Evolutionary conservation across 2,888 invertebrate species (phyloP).

Genomic region (Nymphalis c-album): DNA sequence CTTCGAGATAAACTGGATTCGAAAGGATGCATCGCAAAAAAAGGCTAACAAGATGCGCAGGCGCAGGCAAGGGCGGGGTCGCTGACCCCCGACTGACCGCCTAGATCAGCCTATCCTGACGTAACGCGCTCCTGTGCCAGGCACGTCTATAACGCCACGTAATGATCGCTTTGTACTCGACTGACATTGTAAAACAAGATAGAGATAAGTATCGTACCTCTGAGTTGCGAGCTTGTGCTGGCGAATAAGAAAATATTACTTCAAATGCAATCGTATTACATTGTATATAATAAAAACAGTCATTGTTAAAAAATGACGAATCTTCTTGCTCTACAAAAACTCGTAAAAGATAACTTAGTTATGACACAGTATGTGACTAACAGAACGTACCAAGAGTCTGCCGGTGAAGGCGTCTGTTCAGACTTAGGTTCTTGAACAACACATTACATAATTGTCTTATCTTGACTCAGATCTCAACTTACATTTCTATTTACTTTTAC

Average conservation of each 20-base stretch:
- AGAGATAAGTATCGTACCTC: background rate
- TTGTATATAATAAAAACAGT: background rate
- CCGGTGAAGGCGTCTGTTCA: background rate
- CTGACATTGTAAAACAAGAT: constrained; percentile 10
- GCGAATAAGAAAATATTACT: background rate
- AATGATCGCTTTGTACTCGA: constrained; percentile 12
- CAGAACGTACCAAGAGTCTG: too few relatives aligned
- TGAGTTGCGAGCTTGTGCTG: background rate
- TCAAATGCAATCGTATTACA: background rate
- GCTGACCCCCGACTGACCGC: constrained; percentile 30
- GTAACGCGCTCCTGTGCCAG: constrained; percentile 22
- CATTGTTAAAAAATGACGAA: too few relatives aligned
- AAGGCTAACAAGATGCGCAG: constrained; percentile 33
- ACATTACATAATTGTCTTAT: background rate
- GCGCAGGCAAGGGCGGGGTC: constrained; percentile 37
- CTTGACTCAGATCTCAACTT: background rate
- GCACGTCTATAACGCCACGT: constrained; percentile 22
- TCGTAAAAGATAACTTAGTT: too few relatives aligned
- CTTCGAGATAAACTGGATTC: constrained; percentile 32
- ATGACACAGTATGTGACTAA: too few relatives aligned
- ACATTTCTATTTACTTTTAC: constrained; percentile 5
- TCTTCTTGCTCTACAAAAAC: too few relatives aligned
- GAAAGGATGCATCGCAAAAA: constrained; percentile 36
- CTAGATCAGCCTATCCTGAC: constrained; percentile 37
- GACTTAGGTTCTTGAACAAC: background rate